These are phyloP conservation scores for Philopedon plagiatum DNA, from an alignment of 2,888 invertebrate genomes.

Conservation along the genomic window DNA sequence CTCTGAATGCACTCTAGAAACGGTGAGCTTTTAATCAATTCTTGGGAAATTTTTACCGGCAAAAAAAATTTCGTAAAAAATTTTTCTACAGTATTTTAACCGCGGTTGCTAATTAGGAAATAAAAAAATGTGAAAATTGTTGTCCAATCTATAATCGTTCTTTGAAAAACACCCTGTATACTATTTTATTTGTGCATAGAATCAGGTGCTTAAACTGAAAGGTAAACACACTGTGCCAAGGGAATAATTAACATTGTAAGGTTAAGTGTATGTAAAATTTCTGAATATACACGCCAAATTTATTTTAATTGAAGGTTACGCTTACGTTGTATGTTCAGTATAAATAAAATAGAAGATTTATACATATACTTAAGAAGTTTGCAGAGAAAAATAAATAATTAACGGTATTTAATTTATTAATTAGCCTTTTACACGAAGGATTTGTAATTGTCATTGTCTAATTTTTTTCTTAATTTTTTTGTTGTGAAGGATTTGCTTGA, in stretches of 20 bases:
- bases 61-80: too few relatives aligned
- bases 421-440: neutral
- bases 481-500: too few relatives aligned
- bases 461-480: too few relatives aligned
- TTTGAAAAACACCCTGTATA: neutral
- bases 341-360: constrained; percentile 1
- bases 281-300: constrained; percentile 15
- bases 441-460: neutral
- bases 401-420: constrained; percentile 15
- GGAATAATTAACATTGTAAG: constrained; percentile 14
- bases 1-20: too few relatives aligned
- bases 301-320: constrained; percentile 14
- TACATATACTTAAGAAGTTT: neutral
- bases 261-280: constrained; percentile 19
- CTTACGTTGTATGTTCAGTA: neutral
- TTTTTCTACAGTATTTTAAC: too few relatives aligned
- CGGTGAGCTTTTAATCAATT: too few relatives aligned
- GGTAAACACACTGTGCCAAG: constrained; percentile 11
- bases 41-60: too few relatives aligned
- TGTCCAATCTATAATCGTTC: too few relatives aligned
- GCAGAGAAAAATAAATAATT: constrained; percentile 4
- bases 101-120: too few relatives aligned
- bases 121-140: too few relatives aligned
- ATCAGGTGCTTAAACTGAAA: constrained; percentile 1
- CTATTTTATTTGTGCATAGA: neutral